These are phyloP conservation scores for Elephas maximus DNA, from an alignment of 2,113 vertebrate species.

Conservation along the genomic window DNA sequence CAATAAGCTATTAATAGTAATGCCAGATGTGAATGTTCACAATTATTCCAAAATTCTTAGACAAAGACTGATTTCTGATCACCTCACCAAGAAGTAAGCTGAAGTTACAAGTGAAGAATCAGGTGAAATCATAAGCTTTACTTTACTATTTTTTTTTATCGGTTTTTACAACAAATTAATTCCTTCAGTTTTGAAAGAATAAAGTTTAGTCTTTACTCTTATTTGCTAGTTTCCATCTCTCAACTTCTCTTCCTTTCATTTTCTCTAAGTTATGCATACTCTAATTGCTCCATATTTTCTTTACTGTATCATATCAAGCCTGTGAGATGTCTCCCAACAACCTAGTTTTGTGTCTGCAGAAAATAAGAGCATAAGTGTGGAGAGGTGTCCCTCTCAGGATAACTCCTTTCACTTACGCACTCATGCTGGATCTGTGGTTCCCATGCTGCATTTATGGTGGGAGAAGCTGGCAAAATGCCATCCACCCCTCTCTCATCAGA, in stretches of 20 bases:
- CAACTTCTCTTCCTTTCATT: background rate
- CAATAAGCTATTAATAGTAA: background rate
- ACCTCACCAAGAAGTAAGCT: background rate
- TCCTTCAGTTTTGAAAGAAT: background rate
- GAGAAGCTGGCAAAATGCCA: background rate
- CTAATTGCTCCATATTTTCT: background rate
- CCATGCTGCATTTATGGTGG: background rate
- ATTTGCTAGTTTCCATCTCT: background rate
- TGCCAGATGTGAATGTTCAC: background rate
- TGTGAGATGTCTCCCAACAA: background rate
- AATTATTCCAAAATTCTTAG: slow-evolving; percentile 28
- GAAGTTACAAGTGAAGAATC: background rate
- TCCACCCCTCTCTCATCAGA: background rate
- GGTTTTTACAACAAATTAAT: background rate
- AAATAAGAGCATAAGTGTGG: background rate
- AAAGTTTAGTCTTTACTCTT: background rate
- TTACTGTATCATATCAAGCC: background rate
- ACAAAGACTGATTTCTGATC: background rate
- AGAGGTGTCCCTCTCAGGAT: accelerated
- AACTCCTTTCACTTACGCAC: too few species aligned
- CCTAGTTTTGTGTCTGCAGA: background rate
- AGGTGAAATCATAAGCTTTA: background rate
- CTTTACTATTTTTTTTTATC: background rate
- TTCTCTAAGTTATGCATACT: background rate
- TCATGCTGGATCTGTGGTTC: too few species aligned